Base-by-base conservation (phyloP, 1,140 invertebrate genomes). In the Apis laboriosa region DNA sequence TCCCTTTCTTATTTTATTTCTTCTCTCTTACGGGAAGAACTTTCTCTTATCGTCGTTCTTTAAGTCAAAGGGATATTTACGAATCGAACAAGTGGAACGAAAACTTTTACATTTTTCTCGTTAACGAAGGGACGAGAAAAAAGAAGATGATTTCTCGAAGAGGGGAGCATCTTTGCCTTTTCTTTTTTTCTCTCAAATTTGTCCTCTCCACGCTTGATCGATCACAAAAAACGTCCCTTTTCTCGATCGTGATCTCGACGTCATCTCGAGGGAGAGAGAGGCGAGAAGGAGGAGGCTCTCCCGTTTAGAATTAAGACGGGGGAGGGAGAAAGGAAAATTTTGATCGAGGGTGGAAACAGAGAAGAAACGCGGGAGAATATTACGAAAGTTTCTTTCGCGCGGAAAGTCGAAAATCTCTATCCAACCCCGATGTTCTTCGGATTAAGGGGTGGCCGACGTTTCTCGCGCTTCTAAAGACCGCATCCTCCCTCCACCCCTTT, bases 301-400 rank as follows among this genome's bases (percentile, higher is more conserved):
- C 77, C 72, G 24, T 79, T 78, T 55, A 15, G 76, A 83, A 86
- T 87, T 84, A 79, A 34, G 21, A 55, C 28, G 19, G 19, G 17
- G 19, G 28, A 17, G 43, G 51, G 81, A 77, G 70, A 72, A 71
- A 84, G 81, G 85, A 86, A 88, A 88, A 84, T 87, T 66, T 81
- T 55, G 76, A 86, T 85, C 64, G 75, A 24, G 43, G 66, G 74
- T 61, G 60, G 74, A 75, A 43, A 43, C 34, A 7, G 34, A 43
- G 34, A 11, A 55, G 24, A 80, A 77, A 75, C 76, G 51, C 49
- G 21, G 24, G 58, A n/a, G 85, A 82, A 76, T 88, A 88, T 88
- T 88, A 82, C 61, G 76, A 88, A 87, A 88, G 86, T 88, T 88
- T 87, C 63, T 12, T 60, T 73, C 63, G 63, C 83, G 77, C 60